Evolutionary conservation across 2,797 vertebrate species (phyloP).

Genomic region (Myotis planiceps): DNA sequence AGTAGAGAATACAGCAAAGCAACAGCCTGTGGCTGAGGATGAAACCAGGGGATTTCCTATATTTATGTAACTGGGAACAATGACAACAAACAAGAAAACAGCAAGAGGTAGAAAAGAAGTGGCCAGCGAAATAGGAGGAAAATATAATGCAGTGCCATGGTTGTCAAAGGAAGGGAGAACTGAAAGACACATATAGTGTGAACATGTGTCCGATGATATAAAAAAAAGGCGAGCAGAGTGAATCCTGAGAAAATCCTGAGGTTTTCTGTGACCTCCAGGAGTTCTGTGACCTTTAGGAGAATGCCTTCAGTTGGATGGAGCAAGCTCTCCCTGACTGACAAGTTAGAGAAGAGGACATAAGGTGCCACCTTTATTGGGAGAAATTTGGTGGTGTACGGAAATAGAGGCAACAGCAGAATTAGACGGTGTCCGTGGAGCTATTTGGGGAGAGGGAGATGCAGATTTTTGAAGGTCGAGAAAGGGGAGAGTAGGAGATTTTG

Average conservation of each 20-base stretch:
- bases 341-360: not conserved
- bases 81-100: not conserved
- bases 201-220: not conserved
- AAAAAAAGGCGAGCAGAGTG: not conserved
- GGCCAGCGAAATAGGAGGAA: not conserved
- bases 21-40: not conserved
- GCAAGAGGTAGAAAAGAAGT: not conserved
- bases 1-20: not conserved
- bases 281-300: not conserved
- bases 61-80: not conserved
- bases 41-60: not conserved
- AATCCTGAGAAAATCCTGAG: not conserved
- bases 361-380: not conserved
- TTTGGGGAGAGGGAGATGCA: not conserved
- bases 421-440: not conserved
- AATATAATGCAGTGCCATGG: not conserved
- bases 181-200: not conserved
- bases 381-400: not conserved
- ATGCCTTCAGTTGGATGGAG: not conserved
- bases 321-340: not conserved
- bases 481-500: not conserved
- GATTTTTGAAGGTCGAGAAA: not conserved
- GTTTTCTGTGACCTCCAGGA: not conserved
- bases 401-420: not conserved
- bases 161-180: not conserved